Evolutionary conservation across 2,113 vertebrate genomes (phyloP).

Genomic region (Rhea americana): DNA sequence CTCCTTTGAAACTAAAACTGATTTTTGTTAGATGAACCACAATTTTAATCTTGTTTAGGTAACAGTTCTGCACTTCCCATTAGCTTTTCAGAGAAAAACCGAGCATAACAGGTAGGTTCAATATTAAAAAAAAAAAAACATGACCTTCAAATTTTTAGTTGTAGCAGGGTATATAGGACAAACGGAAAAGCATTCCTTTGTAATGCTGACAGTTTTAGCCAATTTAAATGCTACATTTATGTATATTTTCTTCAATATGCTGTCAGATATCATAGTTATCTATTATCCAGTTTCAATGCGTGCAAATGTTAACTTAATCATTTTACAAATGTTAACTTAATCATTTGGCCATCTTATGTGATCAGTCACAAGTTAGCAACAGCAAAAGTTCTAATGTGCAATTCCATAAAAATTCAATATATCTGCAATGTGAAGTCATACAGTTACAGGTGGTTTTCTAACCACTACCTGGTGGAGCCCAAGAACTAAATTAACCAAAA

Average conservation of each 20-base stretch:
- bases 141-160: not conserved
- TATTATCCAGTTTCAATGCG: slow-evolving; percentile 2
- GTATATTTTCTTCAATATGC: not conserved
- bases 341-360: not conserved
- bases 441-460: not conserved
- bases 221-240: slow-evolving; percentile 15
- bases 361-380: slow-evolving; percentile 5
- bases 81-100: not conserved
- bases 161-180: not conserved
- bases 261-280: not conserved
- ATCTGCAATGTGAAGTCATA: not conserved
- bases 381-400: not conserved
- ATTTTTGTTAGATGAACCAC: not conserved
- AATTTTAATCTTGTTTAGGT: not conserved
- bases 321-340: not conserved
- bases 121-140: not conserved
- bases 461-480: not conserved
- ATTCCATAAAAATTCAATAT: not conserved
- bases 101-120: not conserved
- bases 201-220: not conserved
- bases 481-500: not conserved
- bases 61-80: not conserved
- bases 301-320: not conserved
- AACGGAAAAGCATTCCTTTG: not conserved
- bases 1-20: not conserved